These are phyloP conservation scores for Pteria penguin DNA, from an alignment of 2,888 invertebrate species.

Conservation along the genomic window DNA sequence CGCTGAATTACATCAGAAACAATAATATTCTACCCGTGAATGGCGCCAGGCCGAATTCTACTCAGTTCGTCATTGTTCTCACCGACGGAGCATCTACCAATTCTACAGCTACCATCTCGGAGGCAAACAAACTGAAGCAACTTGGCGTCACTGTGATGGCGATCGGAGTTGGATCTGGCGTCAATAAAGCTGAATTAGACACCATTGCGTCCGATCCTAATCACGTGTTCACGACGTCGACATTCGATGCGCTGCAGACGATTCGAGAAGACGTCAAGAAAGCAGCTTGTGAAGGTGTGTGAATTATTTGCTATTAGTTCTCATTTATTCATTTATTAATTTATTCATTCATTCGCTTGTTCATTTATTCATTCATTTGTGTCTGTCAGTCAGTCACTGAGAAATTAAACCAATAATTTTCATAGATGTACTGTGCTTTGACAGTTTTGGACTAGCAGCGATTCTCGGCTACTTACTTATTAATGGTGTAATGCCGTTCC, in stretches of 20 bases:
- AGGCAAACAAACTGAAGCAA: slow-evolving; percentile 51
- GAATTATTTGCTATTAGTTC: too few relatives aligned
- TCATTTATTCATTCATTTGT: too few relatives aligned
- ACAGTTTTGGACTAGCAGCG: too few relatives aligned
- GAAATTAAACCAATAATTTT: too few relatives aligned
- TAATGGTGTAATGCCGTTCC: too few relatives aligned
- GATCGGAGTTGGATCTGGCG: slow-evolving; percentile 57
- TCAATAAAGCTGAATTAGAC: slow-evolving; percentile 53
- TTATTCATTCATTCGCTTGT: too few relatives aligned
- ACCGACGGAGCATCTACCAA: slow-evolving; percentile 58
- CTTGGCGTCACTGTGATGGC: slow-evolving; percentile 47
- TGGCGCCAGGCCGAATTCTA: slow-evolving; percentile 49
- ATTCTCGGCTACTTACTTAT: too few relatives aligned
- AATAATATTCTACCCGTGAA: slow-evolving; percentile 47
- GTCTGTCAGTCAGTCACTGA: too few relatives aligned
- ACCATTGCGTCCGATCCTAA: slow-evolving; percentile 50
- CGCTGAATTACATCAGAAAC: slow-evolving; percentile 47
- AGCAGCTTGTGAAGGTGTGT: slow-evolving; percentile 54
- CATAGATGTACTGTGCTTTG: too few relatives aligned
- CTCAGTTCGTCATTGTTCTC: slow-evolving; percentile 55
- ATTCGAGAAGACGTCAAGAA: slow-evolving; percentile 45
- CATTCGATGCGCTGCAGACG: slow-evolving; percentile 44
- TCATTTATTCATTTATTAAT: too few relatives aligned
- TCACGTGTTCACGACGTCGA: slow-evolving; percentile 45
- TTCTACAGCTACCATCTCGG: slow-evolving; percentile 40